These are phyloP conservation scores for Acronicta aceris DNA, from an alignment of 2,888 invertebrate genomes.

Conservation along the genomic window DNA sequence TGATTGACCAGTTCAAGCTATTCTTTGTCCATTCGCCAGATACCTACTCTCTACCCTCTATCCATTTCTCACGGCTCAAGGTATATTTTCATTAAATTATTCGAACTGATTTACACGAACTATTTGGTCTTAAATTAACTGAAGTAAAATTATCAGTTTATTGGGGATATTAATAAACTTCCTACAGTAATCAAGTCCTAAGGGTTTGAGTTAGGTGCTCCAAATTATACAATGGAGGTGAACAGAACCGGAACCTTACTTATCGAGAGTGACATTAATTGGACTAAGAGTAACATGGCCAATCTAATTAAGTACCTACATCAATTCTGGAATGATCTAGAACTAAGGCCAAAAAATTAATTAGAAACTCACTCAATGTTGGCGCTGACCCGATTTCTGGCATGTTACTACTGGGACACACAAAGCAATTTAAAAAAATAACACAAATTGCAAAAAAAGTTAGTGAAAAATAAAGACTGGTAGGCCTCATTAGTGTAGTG, in stretches of 20 bases:
- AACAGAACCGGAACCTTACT: constrained; percentile 32
- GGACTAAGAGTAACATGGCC: constrained; percentile 49
- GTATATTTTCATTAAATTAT: too few relatives aligned
- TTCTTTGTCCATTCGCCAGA: too few relatives aligned
- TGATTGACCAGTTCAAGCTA: too few relatives aligned
- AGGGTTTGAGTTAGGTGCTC: constrained; percentile 26
- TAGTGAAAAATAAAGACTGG: too few relatives aligned
- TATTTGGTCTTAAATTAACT: neutral
- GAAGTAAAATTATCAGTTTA: neutral
- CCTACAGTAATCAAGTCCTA: constrained; percentile 16
- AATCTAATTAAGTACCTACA: constrained; percentile 50
- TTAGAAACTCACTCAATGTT: neutral
- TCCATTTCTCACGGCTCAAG: too few relatives aligned
- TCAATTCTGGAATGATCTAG: constrained; percentile 18
- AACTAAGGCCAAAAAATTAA: constrained; percentile 8
- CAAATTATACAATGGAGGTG: constrained; percentile 40
- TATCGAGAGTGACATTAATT: constrained; percentile 55
- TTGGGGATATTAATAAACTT: constrained; percentile 21
- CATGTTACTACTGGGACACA: neutral
- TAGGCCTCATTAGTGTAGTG: too few relatives aligned
- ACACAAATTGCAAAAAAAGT: too few relatives aligned
- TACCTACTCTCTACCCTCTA: too few relatives aligned
- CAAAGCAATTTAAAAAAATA: neutral
- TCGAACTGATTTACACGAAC: neutral
- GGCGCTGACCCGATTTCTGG: neutral